These are phyloP conservation scores for Lophotis ruficrista DNA, from an alignment of 2,113 vertebrate genomes.

Conservation along the genomic window DNA sequence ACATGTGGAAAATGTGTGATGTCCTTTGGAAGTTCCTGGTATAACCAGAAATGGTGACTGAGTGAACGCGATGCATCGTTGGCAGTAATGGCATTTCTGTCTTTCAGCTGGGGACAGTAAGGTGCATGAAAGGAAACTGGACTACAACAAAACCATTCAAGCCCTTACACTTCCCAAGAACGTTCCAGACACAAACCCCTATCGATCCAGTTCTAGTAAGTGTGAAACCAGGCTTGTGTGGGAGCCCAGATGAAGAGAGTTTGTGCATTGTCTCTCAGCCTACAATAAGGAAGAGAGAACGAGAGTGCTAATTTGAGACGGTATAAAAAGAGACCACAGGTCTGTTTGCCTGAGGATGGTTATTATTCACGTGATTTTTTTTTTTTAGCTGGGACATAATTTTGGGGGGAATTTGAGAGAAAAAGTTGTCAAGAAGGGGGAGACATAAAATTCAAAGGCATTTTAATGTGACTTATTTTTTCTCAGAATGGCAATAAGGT, in stretches of 20 bases:
- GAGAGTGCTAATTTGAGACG: neutral
- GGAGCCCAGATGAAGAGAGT: neutral
- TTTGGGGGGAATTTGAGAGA: neutral
- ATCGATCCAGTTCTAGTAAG: constrained; percentile 90
- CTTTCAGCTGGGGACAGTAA: constrained; percentile 92
- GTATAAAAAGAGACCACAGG: neutral
- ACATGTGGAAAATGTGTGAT: neutral
- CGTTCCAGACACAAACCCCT: constrained; percentile 93
- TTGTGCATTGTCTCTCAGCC: neutral
- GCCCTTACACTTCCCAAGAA: constrained; percentile 87
- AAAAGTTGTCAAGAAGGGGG: neutral
- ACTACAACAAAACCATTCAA: constrained; percentile 94
- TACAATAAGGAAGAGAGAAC: neutral
- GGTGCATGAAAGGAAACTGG: constrained; percentile 90
- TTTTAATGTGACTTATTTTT: neutral
- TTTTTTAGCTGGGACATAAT: neutral
- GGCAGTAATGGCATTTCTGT: neutral
- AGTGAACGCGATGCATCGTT: neutral
- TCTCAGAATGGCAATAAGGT: neutral
- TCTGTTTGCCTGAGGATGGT: neutral
- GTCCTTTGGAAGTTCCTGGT: neutral
- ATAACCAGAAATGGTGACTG: neutral
- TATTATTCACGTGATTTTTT: neutral
- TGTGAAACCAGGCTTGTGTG: neutral
- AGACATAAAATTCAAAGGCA: neutral